Conservation (phyloP, 2,797 vertebrate species). For the Sebastes vulpes region DNA sequence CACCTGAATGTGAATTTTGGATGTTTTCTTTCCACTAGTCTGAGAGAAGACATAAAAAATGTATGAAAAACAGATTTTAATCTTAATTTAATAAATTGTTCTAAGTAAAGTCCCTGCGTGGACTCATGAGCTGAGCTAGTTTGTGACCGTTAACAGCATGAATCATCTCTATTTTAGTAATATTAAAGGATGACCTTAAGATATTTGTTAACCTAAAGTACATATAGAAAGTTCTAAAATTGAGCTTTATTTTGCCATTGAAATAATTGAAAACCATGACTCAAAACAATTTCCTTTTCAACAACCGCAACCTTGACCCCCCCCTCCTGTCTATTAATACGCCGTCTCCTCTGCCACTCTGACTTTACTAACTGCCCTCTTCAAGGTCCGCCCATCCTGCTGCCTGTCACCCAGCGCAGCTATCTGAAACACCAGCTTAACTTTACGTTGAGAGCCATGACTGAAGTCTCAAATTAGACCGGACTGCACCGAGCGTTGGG, state of each 20-base stretch:
- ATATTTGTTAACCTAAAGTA: neutral
- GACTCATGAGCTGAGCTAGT: neutral
- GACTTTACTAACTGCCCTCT: slow-evolving; percentile 24
- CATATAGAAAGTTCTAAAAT: neutral
- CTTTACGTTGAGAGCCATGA: slow-evolving; percentile 42
- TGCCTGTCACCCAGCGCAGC: slow-evolving; percentile 29
- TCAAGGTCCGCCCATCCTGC: slow-evolving; percentile 19
- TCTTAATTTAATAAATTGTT: neutral
- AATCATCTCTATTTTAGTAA: neutral
- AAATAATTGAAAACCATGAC: neutral
- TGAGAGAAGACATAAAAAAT: no score
- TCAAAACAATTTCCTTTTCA: slow-evolving; percentile 3
- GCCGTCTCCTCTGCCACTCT: slow-evolving; percentile 10
- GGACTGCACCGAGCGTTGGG: slow-evolving; percentile 32
- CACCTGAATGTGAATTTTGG: no score
- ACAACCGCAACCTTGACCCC: neutral
- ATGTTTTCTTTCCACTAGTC: no score
- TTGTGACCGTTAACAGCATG: neutral
- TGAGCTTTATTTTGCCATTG: neutral
- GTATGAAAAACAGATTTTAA: no score
- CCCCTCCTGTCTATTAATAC: slow-evolving; percentile 16
- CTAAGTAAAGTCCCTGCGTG: neutral
- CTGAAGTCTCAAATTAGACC: slow-evolving; percentile 65
- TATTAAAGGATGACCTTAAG: neutral
- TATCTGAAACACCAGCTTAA: slow-evolving; percentile 30